Evolutionary conservation across 1,140 invertebrate genomes (phyloP), one percentile per base, ranked within the genome.

Genomic region (Stratiolaelaps scimitus): DNA sequence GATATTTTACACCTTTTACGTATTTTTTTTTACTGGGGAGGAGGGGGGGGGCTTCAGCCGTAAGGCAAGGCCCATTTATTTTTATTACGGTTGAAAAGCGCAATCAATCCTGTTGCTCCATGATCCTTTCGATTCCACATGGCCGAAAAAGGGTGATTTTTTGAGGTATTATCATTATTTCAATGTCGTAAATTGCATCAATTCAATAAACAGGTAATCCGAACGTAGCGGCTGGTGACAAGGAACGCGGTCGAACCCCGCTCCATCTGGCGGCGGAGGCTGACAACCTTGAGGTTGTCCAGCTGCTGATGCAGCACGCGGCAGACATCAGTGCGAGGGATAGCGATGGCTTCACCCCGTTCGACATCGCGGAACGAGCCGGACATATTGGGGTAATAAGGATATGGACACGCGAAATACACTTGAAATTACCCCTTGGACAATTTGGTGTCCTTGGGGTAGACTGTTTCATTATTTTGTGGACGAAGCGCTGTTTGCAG

Each of bases 201-300:
- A 40, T 46, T 64, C 34, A 40, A 40, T 46, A 53, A 71, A 19
- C 67, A 80, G 85, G 85, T 1, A 81, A 87, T 74, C 81, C 85
- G 1, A 83, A 86, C 71, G 80, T 84, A 10, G 75, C 80, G 1
- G 85, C 85, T 73, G 82, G 82, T 1, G 78, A 82, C 7, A 75
- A 81, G 69, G 82, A 84, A 34, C 83, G 81, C 56, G 76, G 75
- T 17, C 76, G 89, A 78, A 89, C 87, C 26, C 81, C 88, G 1
- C 74, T 92, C 1, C 88, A 92, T 76, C 78, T 89, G 19, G 84
- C 85, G 66, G 82, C 86, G 4, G 87, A 90, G 72, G 82, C 86
- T 73, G 88, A 88, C 1, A 83, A 88, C 73, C 75, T 78, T 6
- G 80, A 80, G 30, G 89, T 89, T 72, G 79, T 89, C 0, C 76